Evolutionary conservation across 2,113 vertebrate genomes (phyloP), one percentile per base, ranked within the genome.

Genomic region (Struthidea cinerea): DNA sequence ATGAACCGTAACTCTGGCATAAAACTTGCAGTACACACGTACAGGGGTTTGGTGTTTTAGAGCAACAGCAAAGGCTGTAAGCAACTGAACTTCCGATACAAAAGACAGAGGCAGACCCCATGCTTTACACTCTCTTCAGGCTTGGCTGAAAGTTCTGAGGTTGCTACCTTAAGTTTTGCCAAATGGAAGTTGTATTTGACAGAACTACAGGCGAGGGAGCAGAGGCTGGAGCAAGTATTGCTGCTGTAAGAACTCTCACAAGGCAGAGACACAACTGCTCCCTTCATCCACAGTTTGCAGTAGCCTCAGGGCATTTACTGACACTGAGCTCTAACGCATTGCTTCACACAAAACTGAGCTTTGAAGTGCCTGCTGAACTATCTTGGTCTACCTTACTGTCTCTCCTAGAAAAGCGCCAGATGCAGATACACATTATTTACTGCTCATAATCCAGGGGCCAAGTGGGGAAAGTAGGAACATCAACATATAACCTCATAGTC

Each of bases 1-100:
- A 23, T 5, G 10, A 92, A 6, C 26, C 32, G 3, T 27, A 86
- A 73, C 28, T 49, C 32, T 57, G 56, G 24, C 22, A 20, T 16
- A n/a, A 42, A 84, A 49, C 24, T 21, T 59, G 18, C 39, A 61
- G 37, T 12, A 42, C 16, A 6, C 14, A 14, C 0, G 0, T 8
- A 10, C 0, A 23, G 18, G 15, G 27, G 13, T 27, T 87, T 23
- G 13, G 11, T 42, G 30, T 7, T 4, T 35, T 35, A 65, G 37
- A 64, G 8, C 6, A 86, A 80, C 0, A 80, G 18, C 63, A 64
- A 41, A 63, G 39, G 32, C 33, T 3, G 0, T 10, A 35, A 89
- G 28, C 16, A 75, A 26, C 9, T 32, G n/a, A 90, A 70, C 42
- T 70, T 67, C 11, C 0, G 0, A 28, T 19, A 63, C 16, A 33